Evolutionary conservation across 2,888 invertebrate genomes (phyloP), one percentile per base, ranked within the genome.

Genomic region (Anarsia innoxiella): DNA sequence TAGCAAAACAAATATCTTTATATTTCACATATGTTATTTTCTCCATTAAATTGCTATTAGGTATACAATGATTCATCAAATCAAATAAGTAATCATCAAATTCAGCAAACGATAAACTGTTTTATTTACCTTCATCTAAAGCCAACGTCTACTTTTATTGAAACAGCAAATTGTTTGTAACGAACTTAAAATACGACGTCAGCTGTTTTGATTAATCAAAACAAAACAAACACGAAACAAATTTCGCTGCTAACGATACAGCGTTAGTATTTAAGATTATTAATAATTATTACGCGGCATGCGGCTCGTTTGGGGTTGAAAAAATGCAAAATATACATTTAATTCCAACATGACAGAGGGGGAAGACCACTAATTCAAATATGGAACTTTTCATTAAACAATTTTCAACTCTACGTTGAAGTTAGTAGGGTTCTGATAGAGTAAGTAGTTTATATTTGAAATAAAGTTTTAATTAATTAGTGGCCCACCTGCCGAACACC

Each of bases 241-340:
- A 32, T 26, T 26, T 14, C 15, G 11, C 11, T 33, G 33, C 33
- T 33, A 26, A 33, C 33, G 25, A 10, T 33, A 15, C 28, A 28
- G 15, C 12, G 10, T 33, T 19, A 28, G 33, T 33, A 26, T 33
- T 41, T 39, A 36, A 33, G 33, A 42, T 37, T 42, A 39, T 41
- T 39, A 33, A 32, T 41, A 41, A 41, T 41, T 32, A 39, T 41
- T 36, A 39, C 36, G 55, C 56, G 67, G 68, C 65, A 63, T 64
- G 25, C 32, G 23, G 15, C 15, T 33, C 10, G 33, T n/a, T n/a
- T 33, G 33, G 33, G 33, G 33, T 33, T 64, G 63, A 70, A 63
- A 73, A 82, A 78, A 80, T 80, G 71, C 74, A 77, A 80, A 78
- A 71, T 68, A 77, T 53, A 74, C 73, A 74, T 80, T 75, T 74